Percentiles rank a stretch among this genome's conserved stretches.
These are phyloP conservation scores for Bombycilla garrulus DNA, from an alignment of 2,113 vertebrate genomes.

Conservation along the genomic window DNA sequence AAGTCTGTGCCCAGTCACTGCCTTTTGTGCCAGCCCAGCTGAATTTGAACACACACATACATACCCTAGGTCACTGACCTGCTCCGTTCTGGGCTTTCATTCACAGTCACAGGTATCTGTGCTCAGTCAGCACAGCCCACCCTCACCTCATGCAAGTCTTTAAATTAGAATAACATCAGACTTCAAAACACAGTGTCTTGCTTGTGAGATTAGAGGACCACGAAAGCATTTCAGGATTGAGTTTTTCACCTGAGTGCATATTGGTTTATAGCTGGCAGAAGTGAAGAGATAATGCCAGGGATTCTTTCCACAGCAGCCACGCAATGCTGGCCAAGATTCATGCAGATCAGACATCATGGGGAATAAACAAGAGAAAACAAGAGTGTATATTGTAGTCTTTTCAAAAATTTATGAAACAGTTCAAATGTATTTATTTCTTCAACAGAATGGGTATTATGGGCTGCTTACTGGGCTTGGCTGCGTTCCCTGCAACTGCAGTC, in stretches of 20 bases:
- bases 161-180: not conserved
- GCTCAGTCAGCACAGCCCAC: not conserved
- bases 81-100: not conserved
- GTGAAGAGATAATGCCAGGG: not conserved
- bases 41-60: not conserved
- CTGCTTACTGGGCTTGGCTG: constrained; percentile 79
- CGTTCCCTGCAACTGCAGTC: constrained; percentile 80
- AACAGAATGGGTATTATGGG: constrained; percentile 83
- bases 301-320: not conserved
- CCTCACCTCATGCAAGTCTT: not conserved
- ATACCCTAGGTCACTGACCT: not conserved
- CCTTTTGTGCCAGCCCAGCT: not conserved
- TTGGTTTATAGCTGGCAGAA: not conserved
- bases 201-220: not conserved
- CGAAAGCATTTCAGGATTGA: fast-evolving
- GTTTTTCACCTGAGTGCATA: not conserved
- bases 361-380: not conserved
- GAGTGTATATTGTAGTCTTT: not conserved
- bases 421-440: not conserved
- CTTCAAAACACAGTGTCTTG: not conserved
- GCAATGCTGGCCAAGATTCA: not conserved
- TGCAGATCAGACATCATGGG: not conserved
- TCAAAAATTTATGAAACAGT: not conserved
- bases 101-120: not conserved
- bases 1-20: not conserved